Evolutionary conservation across 2,113 vertebrate genomes (phyloP), one percentile per base, ranked within the genome.

Genomic region (Cardinalis cardinalis): DNA sequence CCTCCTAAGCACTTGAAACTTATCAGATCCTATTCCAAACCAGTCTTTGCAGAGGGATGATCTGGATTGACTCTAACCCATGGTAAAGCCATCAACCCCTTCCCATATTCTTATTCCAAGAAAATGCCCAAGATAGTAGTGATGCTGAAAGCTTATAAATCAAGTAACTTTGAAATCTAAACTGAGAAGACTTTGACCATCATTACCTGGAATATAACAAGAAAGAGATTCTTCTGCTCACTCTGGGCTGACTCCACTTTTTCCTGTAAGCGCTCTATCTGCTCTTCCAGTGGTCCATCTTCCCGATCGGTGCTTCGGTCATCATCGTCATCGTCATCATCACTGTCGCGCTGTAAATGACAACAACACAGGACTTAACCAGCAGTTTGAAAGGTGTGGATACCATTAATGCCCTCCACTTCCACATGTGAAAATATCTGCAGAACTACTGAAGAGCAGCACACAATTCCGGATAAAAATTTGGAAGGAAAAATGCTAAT

Each of bases 181-280:
- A 59, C 28, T 11, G 25, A 53, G 34, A 53, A 19, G 4, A 66
- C 19, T 71, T 29, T 40, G 38, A 11, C 79, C 34, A 58, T 34
- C 14, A 26, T 82, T 96, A 99, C 99, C 99, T 99, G 99, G 95
- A 99, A 99, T 97, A 99, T 99, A 91, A 99, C 99, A 32, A 99
- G 98, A 96, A 99, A 99, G 74, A 99, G 99, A 93, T 99, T 99
- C 96, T 99, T 99, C 78, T 99, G 99, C 89, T 99, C 99, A 13
- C 99, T 99, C 97, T 99, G 99, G 18, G 99, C 99, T 7, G 99
- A 98, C 81, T 99, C 99, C 28, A 99, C 99, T 88, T 99, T 99
- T 89, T 99, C 99, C 96, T 99, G 99, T 66, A 99, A 97, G 72
- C 98, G 97, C 76, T 99, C 99, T 82, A 99, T 99, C 95, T 99